phyloP scores from a whole-genome alignment of 1,140 invertebrate species.

The Leguminivora glycinivorella region DNA sequence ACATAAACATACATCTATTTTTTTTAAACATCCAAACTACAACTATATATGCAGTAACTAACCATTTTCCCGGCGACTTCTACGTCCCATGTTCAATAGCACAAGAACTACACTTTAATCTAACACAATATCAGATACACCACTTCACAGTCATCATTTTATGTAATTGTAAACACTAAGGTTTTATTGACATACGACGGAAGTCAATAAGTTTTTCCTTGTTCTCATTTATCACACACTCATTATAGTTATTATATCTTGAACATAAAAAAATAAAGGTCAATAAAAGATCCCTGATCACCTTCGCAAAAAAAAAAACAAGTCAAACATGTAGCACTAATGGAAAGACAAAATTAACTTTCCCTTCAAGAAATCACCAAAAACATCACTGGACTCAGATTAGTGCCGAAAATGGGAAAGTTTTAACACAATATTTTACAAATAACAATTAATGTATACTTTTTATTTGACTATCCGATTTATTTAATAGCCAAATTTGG shows the following conservation, averaged over 20 bases:
- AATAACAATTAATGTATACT: too few species aligned
- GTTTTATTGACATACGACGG: background rate
- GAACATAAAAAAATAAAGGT: background rate
- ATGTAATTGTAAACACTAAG: background rate
- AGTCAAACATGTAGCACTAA: too few species aligned
- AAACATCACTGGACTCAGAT: too few species aligned
- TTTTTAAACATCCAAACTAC: too few species aligned
- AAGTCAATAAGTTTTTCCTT: background rate
- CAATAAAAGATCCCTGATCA: background rate
- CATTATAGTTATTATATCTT: background rate
- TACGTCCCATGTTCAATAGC: background rate
- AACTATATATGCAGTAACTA: too few species aligned
- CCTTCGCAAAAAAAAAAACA: background rate
- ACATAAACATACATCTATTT: too few species aligned
- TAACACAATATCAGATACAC: background rate
- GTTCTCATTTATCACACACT: background rate
- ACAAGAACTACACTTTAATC: background rate
- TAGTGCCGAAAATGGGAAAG: too few species aligned
- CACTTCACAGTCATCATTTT: constrained; percentile 4
- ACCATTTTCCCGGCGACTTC: background rate
- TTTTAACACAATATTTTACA: too few species aligned
- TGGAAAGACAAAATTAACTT: too few species aligned
- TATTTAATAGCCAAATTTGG: background rate
- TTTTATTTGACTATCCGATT: too few species aligned
- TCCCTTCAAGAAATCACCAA: too few species aligned